Base-by-base conservation (phyloP, 2,797 vertebrate genomes). In the Cryptoblepharus egeriae region DNA sequence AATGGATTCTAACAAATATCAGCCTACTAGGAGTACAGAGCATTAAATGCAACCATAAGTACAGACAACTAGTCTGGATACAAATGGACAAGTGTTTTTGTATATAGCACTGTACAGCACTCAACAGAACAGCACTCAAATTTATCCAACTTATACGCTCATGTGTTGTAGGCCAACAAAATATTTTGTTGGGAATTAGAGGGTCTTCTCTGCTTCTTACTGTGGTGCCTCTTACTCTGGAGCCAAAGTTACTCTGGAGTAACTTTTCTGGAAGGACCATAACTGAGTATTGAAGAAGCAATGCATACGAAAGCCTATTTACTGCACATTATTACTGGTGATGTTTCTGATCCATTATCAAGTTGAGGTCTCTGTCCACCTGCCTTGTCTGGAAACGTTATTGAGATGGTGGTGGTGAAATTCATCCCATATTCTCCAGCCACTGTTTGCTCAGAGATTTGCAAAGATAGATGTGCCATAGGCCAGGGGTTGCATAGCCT, bases 211-310 rank as follows among this genome's bases (percentile, higher is more conserved):
- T 64, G 9, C n/a, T 64, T 49, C 20, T 32, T 32, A 52, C 11
- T 64, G 10, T 52, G 11, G 18, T 49, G 64, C 30, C n/a, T 32
- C 7, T 61, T 65, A 65, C n/a, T 77, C 20, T 5, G 42, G 26
- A 76, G 32, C 42, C 45, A 63, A 3, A 45, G 63, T 15, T 26
- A n/a, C 63, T 73, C n/a, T n/a, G n/a, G n/a, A n/a, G n/a, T 72
- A 92, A 92, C 91, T 92, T 93, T 91, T 81, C 42, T 55, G 85
- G 88, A 91, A 90, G 84, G 80, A 74, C 85, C 88, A 83, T 89
- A 91, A 85, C 73, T 83, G 85, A 89, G 88, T 81, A 84, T 82
- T 88, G 88, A 12, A 82, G 42, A 81, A 86, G 87, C 90, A 75
- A 84, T 91, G 75, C 86, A 77, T 55, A 86, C 57, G 60, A 82